Conservation (phyloP, 64 coral and sea anemone species). For the Acropora tenuis region DNA sequence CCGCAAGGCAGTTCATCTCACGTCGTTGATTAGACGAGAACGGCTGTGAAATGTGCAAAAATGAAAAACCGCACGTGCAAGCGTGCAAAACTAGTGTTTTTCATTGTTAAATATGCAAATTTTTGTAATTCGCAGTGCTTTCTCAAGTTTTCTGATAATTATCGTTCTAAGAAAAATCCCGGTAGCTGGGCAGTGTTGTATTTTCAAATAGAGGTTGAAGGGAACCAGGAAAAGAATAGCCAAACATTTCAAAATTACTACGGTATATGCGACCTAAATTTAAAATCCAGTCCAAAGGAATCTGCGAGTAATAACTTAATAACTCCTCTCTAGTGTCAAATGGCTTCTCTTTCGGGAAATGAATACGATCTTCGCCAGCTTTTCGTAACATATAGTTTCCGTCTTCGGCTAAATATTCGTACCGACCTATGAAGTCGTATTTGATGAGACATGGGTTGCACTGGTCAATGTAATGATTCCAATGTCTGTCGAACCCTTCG, state of each 20-base stretch:
- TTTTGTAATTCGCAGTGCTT: too few species aligned
- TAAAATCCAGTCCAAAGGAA: background rate
- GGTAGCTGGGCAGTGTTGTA: background rate
- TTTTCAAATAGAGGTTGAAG: constrained; percentile 1
- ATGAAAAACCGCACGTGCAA: too few species aligned
- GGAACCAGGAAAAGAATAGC: constrained; percentile 10
- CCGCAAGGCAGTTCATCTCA: too few species aligned
- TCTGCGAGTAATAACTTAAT: constrained; percentile 1
- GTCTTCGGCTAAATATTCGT: background rate
- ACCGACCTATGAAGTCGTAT: constrained; percentile 19
- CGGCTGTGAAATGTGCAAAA: too few species aligned
- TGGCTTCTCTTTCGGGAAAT: background rate
- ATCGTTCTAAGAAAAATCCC: too few species aligned
- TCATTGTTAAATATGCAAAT: too few species aligned
- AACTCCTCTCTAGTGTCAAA: background rate
- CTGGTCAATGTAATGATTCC: background rate
- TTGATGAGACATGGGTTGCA: background rate
- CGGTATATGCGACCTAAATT: background rate
- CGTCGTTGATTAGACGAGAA: too few species aligned
- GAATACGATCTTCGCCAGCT: background rate
- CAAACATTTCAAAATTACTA: constrained; percentile 26
- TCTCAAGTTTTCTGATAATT: too few species aligned
- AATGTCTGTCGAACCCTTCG: background rate
- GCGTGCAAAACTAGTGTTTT: too few species aligned
- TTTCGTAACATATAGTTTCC: background rate